Conservation (phyloP, 2,797 vertebrate species). For the Eulemur mongoz region DNA sequence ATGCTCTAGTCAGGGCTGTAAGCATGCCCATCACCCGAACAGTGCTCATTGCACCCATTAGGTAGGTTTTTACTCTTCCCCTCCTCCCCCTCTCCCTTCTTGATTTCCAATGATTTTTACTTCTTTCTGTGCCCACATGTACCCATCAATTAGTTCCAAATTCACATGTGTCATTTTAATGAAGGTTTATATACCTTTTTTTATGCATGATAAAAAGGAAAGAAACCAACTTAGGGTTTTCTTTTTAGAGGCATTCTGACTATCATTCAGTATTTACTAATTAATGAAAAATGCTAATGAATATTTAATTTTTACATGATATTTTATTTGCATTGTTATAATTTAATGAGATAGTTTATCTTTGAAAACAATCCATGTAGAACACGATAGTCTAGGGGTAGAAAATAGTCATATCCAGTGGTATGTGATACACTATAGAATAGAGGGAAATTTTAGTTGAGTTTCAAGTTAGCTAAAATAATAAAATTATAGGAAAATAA, state of each 20-base stretch:
- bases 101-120: too few relatives aligned
- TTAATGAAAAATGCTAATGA: conserved; percentile 11
- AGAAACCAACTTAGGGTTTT: not conserved
- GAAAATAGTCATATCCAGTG: not conserved
- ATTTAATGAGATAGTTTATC: not conserved
- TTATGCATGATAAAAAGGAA: not conserved
- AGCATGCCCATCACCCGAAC: too few relatives aligned
- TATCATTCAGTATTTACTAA: not conserved
- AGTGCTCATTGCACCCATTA: too few relatives aligned
- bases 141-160: too few relatives aligned
- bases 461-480: conserved; percentile 10
- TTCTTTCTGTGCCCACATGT: too few relatives aligned
- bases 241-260: not conserved
- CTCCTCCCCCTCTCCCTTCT: too few relatives aligned
- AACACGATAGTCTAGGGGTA: not conserved
- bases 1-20: too few relatives aligned
- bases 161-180: not conserved
- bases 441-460: not conserved
- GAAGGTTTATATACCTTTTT: not conserved
- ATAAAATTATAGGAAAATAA: not conserved
- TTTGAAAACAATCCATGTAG: not conserved
- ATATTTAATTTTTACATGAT: not conserved
- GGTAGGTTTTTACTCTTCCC: too few relatives aligned
- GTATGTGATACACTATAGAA: not conserved
- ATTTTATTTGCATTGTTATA: not conserved